Percentiles rank a stretch among this genome's conserved stretches.
Evolutionary conservation across 1,140 invertebrate genomes (phyloP).

Genomic region (Linepithema humile): DNA sequence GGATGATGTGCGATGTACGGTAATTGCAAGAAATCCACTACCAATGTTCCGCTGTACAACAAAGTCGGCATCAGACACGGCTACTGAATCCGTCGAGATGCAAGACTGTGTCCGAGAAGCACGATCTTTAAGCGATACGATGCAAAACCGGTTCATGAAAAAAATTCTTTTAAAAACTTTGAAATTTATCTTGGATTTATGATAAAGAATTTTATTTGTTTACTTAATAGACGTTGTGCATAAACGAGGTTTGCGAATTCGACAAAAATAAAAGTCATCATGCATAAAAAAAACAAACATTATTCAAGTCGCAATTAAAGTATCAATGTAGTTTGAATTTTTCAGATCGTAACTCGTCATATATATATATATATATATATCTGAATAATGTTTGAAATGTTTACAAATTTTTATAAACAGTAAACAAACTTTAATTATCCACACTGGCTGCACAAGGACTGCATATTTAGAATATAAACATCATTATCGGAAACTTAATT

Average conservation of each 20-base stretch:
- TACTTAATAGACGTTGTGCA: no score
- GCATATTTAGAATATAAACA: no score
- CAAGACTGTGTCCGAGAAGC: background rate
- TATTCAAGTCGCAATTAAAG: background rate
- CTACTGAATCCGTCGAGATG: constrained; percentile 3
- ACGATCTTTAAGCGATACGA: background rate
- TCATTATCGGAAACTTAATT: no score
- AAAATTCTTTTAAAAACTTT: background rate
- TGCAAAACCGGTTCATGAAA: background rate
- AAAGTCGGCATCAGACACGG: constrained; percentile 15
- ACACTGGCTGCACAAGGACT: no score
- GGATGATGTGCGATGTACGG: background rate
- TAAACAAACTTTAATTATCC: no score
- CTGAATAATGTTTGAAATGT: no score
- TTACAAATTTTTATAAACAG: no score
- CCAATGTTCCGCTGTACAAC: background rate
- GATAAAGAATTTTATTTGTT: no score
- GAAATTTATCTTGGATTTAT: no score
- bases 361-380: no score
- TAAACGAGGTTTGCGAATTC: no score
- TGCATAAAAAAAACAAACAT: background rate
- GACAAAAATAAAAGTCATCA: background rate
- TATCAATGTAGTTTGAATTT: background rate
- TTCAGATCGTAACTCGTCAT: background rate
- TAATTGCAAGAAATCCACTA: background rate